These are phyloP conservation scores for Larimichthys polyactis DNA, from an alignment of 2,113 vertebrate species.

Conservation along the genomic window DNA sequence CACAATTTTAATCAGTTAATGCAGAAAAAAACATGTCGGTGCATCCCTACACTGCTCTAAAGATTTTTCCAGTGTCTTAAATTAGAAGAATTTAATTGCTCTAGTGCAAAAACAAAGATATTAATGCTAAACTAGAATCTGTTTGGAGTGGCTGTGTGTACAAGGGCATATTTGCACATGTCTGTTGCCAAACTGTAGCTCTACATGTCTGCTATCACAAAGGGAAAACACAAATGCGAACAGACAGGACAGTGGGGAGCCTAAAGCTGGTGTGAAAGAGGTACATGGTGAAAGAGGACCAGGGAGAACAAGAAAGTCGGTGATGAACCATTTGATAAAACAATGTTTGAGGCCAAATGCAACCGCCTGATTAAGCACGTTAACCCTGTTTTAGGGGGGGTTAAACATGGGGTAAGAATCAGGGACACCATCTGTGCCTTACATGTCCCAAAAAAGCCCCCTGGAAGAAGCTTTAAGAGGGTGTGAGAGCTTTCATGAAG, in stretches of 20 bases:
- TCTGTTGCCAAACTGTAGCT: background rate
- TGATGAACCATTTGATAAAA: constrained; percentile 30
- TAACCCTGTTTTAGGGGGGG: constrained; percentile 44
- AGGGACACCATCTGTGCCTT: constrained; percentile 70
- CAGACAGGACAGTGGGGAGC: background rate
- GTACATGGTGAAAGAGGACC: background rate
- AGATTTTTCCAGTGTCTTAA: background rate
- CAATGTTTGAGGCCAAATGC: constrained; percentile 42
- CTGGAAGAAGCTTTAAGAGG: constrained; percentile 47
- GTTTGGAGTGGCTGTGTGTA: background rate
- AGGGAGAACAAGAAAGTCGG: constrained; percentile 1
- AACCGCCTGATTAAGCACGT: constrained; percentile 22
- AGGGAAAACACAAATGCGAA: background rate
- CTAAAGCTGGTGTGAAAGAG: background rate
- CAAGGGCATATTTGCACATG: background rate
- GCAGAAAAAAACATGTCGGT: too few relatives aligned
- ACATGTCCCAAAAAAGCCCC: constrained; percentile 55
- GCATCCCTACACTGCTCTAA: background rate
- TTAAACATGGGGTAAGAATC: constrained; percentile 46
- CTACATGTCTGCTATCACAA: background rate
- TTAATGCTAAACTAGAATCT: background rate
- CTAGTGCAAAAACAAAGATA: background rate
- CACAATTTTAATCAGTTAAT: background rate
- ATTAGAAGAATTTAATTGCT: background rate
- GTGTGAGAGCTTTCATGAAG: constrained; percentile 51